These are phyloP conservation scores for Apomyelois bistriatella DNA, from an alignment of 2,888 invertebrate genomes.

Conservation along the genomic window DNA sequence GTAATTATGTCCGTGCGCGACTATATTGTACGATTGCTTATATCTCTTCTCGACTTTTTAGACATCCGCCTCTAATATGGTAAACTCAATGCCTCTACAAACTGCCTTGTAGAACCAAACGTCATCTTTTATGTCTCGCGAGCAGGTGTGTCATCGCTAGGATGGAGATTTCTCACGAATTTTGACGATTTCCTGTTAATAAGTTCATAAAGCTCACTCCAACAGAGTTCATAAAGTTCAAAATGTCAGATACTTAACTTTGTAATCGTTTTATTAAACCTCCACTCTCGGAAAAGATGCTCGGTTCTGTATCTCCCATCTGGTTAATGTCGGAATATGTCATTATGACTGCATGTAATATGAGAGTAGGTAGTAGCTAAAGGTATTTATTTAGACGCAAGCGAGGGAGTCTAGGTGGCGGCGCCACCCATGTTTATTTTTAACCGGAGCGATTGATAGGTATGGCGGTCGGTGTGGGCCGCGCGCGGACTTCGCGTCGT, in stretches of 20 bases:
- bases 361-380: slow-evolving; percentile 33
- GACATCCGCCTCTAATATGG: slow-evolving; percentile 41
- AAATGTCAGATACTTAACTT: slow-evolving; percentile 64
- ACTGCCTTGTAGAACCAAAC: slow-evolving; percentile 29
- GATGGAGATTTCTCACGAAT: slow-evolving; percentile 68
- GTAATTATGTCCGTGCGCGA: slow-evolving; percentile 68
- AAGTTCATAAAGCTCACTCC: slow-evolving; percentile 23
- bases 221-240: slow-evolving; percentile 50
- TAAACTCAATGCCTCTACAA: slow-evolving; percentile 11
- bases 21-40: slow-evolving; percentile 65
- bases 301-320: slow-evolving; percentile 61
- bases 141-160: slow-evolving; percentile 27
- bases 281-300: slow-evolving; percentile 50
- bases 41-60: slow-evolving; percentile 46
- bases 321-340: slow-evolving; percentile 58
- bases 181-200: slow-evolving; percentile 76
- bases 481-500: slow-evolving; percentile 50
- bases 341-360: slow-evolving; percentile 54
- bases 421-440: slow-evolving; percentile 64
- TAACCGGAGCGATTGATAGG: slow-evolving; percentile 69
- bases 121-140: slow-evolving; percentile 13
- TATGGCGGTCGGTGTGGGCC: slow-evolving; percentile 54
- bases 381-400: slow-evolving; percentile 23
- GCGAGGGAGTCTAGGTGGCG: slow-evolving; percentile 40
- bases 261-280: slow-evolving; percentile 62